Conservation (phyloP, 2,888 invertebrate genomes). For the Podabrus alpinus region DNA sequence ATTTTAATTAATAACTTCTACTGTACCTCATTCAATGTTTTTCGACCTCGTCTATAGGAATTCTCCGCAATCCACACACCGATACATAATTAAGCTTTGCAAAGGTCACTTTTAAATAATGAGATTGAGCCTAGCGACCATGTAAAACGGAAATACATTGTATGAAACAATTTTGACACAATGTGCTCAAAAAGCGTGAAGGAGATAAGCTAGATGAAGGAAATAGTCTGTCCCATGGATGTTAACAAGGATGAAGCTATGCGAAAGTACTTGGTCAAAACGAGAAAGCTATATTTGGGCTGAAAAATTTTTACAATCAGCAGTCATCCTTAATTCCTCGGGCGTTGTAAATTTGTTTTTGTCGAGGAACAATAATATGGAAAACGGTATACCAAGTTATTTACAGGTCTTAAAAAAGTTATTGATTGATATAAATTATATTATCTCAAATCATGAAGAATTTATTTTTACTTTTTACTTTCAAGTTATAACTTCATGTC, state of each 20-base stretch:
- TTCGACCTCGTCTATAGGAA: slow-evolving; percentile 1
- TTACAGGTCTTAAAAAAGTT: not conserved
- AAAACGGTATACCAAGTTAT: not conserved
- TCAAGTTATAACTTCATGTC: not conserved
- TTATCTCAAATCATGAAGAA: not conserved
- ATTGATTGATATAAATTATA: not conserved
- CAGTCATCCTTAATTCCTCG: slow-evolving; percentile 12
- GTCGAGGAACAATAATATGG: not conserved
- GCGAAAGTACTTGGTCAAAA: not conserved
- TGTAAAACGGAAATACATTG: slow-evolving; percentile 24
- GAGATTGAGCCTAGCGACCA: slow-evolving; percentile 7
- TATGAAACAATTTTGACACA: slow-evolving; percentile 15
- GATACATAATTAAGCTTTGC: not conserved
- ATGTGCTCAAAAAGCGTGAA: slow-evolving; percentile 21
- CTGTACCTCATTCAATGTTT: not conserved
- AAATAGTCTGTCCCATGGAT: not conserved
- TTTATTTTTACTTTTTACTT: not conserved
- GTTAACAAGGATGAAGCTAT: not conserved
- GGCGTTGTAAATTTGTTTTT: not conserved
- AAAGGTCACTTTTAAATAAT: slow-evolving; percentile 9
- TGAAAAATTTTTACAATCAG: not conserved
- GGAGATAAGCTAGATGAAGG: slow-evolving; percentile 6
- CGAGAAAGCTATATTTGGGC: not conserved
- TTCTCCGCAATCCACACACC: not conserved
- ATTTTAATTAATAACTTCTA: not conserved